Evolutionary conservation across 1,140 invertebrate species (phyloP).

Genomic region (Wiebesia pumilae): DNA sequence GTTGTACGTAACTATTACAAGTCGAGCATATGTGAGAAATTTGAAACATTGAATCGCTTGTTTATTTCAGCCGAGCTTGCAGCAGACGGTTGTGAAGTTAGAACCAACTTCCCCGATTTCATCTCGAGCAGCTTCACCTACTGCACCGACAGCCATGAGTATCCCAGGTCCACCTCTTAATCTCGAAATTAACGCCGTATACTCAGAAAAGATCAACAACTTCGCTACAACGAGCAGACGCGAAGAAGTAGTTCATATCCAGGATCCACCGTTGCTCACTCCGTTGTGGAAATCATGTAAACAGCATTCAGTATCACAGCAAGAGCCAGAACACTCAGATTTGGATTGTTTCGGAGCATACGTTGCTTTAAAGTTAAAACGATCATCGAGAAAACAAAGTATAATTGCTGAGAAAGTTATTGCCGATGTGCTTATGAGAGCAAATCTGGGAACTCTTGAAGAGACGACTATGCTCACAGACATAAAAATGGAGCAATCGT

Average conservation of each 20-base stretch:
- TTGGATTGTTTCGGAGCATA: constrained; percentile 53
- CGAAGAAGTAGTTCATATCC: not conserved
- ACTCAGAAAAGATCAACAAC: constrained; percentile 7
- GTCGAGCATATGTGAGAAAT: no score
- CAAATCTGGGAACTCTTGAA: constrained; percentile 54
- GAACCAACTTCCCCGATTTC: constrained; percentile 48
- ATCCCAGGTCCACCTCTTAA: not conserved
- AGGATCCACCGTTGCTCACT: not conserved
- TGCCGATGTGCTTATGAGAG: constrained; percentile 53
- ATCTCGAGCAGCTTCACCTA: constrained; percentile 10
- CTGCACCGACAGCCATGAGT: not conserved
- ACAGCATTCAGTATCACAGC: not conserved
- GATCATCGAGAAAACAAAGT: constrained; percentile 50
- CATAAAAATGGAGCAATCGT: constrained; percentile 3
- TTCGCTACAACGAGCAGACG: not conserved
- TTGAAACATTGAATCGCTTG: not conserved
- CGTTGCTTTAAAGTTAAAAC: constrained; percentile 49
- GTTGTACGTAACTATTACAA: no score
- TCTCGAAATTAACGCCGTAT: constrained; percentile 21
- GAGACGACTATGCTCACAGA: constrained; percentile 45
- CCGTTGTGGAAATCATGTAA: not conserved
- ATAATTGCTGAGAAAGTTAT: constrained; percentile 57
- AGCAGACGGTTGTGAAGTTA: constrained; percentile 50
- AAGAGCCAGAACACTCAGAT: not conserved
- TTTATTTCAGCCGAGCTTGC: constrained; percentile 40